Evolutionary conservation across 2,113 vertebrate genomes (phyloP).

Genomic region (Lophotis ruficrista): DNA sequence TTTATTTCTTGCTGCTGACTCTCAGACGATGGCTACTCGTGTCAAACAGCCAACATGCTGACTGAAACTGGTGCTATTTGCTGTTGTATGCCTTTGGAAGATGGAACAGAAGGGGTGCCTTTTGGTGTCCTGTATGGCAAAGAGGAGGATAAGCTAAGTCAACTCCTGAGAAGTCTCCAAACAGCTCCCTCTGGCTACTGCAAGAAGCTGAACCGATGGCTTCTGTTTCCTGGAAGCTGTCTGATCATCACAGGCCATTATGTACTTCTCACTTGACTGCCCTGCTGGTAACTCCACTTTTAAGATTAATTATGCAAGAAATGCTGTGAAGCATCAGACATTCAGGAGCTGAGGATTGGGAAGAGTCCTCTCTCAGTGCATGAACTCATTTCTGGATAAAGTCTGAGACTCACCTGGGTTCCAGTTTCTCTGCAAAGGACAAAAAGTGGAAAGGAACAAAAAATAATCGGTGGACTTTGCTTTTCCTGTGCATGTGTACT

Average conservation of each 20-base stretch:
- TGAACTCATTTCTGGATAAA: background rate
- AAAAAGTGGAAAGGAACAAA: background rate
- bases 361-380: background rate
- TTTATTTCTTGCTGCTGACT: background rate
- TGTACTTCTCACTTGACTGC: background rate
- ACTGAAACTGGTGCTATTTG: background rate
- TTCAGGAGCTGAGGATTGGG: background rate
- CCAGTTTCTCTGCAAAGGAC: background rate
- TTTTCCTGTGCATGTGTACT: background rate
- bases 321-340: background rate
- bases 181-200: constrained; percentile 29
- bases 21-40: background rate
- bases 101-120: background rate
- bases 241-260: background rate
- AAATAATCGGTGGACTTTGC: background rate
- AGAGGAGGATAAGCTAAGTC: background rate
- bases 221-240: background rate
- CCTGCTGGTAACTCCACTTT: background rate
- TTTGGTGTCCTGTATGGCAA: background rate
- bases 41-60: background rate
- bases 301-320: constrained; percentile 10
- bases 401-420: background rate
- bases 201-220: background rate
- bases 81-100: background rate
- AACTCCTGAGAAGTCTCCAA: background rate